Base-by-base conservation (phyloP, 2,888 invertebrate genomes). In the Coelogynopora nodosa region DNA sequence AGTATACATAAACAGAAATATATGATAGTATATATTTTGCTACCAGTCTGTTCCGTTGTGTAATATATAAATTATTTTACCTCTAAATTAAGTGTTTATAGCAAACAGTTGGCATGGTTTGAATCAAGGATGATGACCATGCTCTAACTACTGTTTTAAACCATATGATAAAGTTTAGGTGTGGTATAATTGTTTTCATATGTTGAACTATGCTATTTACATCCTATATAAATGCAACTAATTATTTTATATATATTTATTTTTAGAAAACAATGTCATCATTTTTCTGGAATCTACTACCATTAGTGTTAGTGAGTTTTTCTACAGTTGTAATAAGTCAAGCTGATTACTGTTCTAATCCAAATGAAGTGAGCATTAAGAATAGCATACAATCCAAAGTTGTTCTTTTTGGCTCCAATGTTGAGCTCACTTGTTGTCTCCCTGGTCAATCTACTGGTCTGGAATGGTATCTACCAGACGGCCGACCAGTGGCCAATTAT, bases 371-470 rank as follows among this genome's bases (percentile, higher is more conserved):
- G 2, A 74, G 74, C 27, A 74, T 74, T 13, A 74, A 74, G 23
- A 2, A 23, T 23, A 2, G 23, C 23, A 74, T 74, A 23, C 5
- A 74, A 23, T 74, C 74, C 5, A 74, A 74, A 74, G 2, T 74
- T 2, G 85, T 85, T 67, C 49, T 67, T 27, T 85, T 67, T 28
- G 67, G 67, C n/a, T 49, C 85, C 0, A 67, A 85, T 28, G 85
- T 85, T 74, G 67, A 67, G 26, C 18, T 85, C 1, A 85, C 85
- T 13, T 85, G 85, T 23, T 85, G 85, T 29, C 27, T 85, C 29
- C 67, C 67, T 67, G 85, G 74, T 74, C 23, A 26, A 13, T 74
- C 74, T 5, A 67, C 67, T 67, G 67, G 27, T 30, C 23, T 74
- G 18, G 10, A 74, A 74, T 85, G 85, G 85, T 85, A 67, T 85